Conservation (phyloP, 2,113 vertebrate species). For the Epinephelus moara region DNA sequence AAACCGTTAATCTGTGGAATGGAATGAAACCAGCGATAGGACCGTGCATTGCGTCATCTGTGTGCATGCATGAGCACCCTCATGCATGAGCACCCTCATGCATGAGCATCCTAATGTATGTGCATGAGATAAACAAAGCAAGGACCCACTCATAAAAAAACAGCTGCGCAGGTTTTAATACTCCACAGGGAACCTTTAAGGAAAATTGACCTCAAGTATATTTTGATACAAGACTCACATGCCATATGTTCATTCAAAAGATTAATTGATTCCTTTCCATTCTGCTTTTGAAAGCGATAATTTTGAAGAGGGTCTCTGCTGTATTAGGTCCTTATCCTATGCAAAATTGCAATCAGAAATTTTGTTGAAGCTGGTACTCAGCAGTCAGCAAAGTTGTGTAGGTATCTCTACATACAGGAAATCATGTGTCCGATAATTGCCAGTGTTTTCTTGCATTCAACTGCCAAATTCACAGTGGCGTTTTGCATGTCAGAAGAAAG, state of each 20-base stretch:
- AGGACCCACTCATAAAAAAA: neutral
- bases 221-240: neutral
- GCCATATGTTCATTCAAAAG: neutral
- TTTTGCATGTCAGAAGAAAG: neutral
- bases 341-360: neutral
- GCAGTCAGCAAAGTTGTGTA: neutral
- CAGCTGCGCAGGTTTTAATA: neutral
- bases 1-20: no score
- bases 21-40: no score
- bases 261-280: neutral
- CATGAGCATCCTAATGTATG: no score
- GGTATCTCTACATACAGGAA: neutral
- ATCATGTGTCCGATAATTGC: neutral
- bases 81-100: no score
- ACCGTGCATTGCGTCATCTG: no score
- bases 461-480: neutral
- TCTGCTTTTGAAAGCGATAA: neutral
- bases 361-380: neutral
- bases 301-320: neutral
- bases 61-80: no score
- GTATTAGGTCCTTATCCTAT: neutral
- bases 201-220: neutral
- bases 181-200: neutral
- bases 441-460: neutral
- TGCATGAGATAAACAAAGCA: neutral